Evolutionary conservation across 1,140 invertebrate genomes (phyloP).

Genomic region (Luehdorfia chinensis): DNA sequence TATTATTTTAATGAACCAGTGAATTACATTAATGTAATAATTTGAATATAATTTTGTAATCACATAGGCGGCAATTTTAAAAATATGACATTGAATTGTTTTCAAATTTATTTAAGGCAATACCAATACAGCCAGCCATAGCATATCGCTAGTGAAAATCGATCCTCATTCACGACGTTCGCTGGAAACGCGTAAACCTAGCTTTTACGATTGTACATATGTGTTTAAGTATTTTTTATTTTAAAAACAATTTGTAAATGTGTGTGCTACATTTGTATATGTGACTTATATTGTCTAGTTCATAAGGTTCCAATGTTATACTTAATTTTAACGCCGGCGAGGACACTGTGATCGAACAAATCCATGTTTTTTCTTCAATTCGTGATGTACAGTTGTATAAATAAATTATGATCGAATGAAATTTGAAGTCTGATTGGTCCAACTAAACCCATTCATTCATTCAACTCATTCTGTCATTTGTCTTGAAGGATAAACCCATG

Average conservation of each 20-base stretch:
- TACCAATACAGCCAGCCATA: background rate
- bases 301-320: slow-evolving; percentile 3
- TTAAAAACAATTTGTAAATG: slow-evolving; percentile 66
- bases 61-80: too few relatives aligned
- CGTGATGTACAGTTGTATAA: slow-evolving; percentile 11
- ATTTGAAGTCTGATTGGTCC: too few relatives aligned
- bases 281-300: slow-evolving; percentile 47
- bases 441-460: too few relatives aligned
- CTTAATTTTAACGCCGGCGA: background rate
- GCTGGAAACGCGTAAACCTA: slow-evolving; percentile 37
- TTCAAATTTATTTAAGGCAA: too few relatives aligned
- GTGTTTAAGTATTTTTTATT: slow-evolving; percentile 60
- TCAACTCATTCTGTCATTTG: too few relatives aligned
- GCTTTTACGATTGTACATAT: slow-evolving; percentile 46
- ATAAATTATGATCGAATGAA: too few relatives aligned
- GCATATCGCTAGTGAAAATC: slow-evolving; percentile 3
- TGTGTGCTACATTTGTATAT: slow-evolving; percentile 68
- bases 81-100: too few relatives aligned
- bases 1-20: too few relatives aligned
- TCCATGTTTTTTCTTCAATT: slow-evolving; percentile 5
- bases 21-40: too few relatives aligned
- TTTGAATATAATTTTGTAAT: too few relatives aligned
- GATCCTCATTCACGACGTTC: slow-evolving; percentile 23
- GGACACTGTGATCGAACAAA: slow-evolving; percentile 4
- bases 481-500: too few relatives aligned